Conservation (phyloP, 1,140 invertebrate genomes). For the Drosophila willistoni region DNA sequence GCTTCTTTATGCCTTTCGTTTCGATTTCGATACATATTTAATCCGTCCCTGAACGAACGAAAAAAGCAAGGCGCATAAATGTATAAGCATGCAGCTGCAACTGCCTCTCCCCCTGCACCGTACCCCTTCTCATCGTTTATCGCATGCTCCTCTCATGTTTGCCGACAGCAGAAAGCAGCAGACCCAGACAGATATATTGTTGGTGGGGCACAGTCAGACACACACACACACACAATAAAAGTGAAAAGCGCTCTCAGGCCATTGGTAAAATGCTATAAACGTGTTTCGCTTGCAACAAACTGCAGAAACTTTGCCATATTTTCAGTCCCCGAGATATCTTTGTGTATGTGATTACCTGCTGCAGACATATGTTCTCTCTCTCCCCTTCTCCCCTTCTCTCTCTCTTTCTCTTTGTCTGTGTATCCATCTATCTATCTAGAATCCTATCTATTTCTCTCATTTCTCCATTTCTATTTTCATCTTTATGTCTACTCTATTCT, state of each 20-base stretch:
- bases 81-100: conserved; percentile 56
- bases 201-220: conserved; percentile 22
- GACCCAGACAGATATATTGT: conserved; percentile 64
- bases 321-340: conserved; percentile 20
- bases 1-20: not conserved
- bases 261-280: conserved; percentile 77
- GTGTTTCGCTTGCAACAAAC: conserved; percentile 41
- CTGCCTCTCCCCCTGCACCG: conserved; percentile 9
- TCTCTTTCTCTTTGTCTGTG: not conserved
- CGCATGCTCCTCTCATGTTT: conserved; percentile 43
- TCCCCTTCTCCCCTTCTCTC: not conserved
- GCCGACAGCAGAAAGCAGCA: conserved; percentile 40
- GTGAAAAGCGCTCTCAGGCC: conserved; percentile 71
- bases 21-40: not conserved
- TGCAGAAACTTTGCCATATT: conserved; percentile 42
- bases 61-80: conserved; percentile 63
- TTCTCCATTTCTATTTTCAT: not conserved
- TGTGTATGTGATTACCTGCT: conserved; percentile 46
- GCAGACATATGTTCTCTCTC: conserved; percentile 28
- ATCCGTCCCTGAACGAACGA: conserved; percentile 3
- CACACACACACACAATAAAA: conserved; percentile 54
- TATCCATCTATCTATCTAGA: not conserved
- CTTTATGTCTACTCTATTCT: conserved; percentile 43
- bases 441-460: not conserved
- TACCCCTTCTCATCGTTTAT: not conserved